Evolutionary conservation across 2,113 vertebrate genomes (phyloP), one percentile per base, ranked within the genome.

Genomic region (Cricetomys ansorgei): DNA sequence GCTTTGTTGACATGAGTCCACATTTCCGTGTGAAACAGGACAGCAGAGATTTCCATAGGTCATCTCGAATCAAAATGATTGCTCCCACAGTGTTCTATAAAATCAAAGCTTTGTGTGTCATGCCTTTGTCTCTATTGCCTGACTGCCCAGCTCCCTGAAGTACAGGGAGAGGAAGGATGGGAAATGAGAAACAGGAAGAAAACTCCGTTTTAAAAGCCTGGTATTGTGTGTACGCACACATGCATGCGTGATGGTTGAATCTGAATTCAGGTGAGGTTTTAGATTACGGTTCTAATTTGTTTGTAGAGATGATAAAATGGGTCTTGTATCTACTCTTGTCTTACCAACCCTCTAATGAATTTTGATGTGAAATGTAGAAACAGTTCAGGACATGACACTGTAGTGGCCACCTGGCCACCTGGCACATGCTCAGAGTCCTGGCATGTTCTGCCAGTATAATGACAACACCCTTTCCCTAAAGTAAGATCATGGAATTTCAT

Each of bases 1-100:
- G 65, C 75, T 96, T 93, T 84, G 83, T 83, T 89, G 96, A 67
- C 53, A 67, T 40, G 21, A 25, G 64, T 2, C 45, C 84, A 94
- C 89, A 91, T 90, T 92, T 73, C 67, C 91, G 0, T 84, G 27
- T 84, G 86, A 79, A 84, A 70, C 69, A 45, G 57, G 85, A 65
- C 72, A 81, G 53, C 83, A 64, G 89, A 53, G 89, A 70, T 94
- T 73, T 84, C 88, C 55, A 55, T 80, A 31, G 25, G 69, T 53
- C n/a, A 25, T 69, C 94, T 40, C 9, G 34, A 89, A 29, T 79
- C 81, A 87, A n/a, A 75, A 65, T 62, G 70, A 37, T 73, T 57
- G 31, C 50, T 94, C 70, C 76, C 48, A 64, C 25, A 27, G 88
- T 73, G 9, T 79, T 59, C 62, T 84, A 0, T 83, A 87, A 84